A percentile compares a stretch with the other conserved stretches of the same genome.
Conservation (phyloP, 2,113 vertebrate species). For the Rhea americana region DNA sequence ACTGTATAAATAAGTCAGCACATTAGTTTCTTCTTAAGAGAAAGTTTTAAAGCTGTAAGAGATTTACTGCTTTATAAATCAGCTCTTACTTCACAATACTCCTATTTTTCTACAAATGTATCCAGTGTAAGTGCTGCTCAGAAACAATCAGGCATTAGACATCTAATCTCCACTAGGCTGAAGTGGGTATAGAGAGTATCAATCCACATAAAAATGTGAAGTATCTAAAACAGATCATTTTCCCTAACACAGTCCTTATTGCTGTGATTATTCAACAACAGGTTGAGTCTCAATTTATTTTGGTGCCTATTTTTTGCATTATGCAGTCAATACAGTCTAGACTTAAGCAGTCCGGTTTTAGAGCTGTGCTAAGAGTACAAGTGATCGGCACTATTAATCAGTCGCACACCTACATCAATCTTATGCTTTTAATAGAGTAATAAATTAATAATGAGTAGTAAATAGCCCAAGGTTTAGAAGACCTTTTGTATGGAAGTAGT, state of each 20-base stretch:
- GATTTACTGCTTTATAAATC: constrained; percentile 57
- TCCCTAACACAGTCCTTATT: neutral
- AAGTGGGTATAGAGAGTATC: neutral
- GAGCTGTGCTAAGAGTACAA: neutral
- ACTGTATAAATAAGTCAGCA: constrained; percentile 21
- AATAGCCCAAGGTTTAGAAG: neutral
- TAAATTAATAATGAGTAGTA: neutral
- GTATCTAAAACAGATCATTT: neutral
- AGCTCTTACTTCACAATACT: constrained; percentile 47
- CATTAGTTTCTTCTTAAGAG: constrained; percentile 30
- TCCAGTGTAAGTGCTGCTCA: neutral
- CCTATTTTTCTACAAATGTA: constrained; percentile 20
- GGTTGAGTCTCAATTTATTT: neutral
- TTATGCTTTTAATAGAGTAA: neutral
- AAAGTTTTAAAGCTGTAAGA: constrained; percentile 31
- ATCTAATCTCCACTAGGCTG: neutral
- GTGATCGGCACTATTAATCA: neutral
- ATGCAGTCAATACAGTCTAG: neutral
- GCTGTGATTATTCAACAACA: neutral
- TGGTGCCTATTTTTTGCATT: neutral
- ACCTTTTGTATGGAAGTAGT: neutral
- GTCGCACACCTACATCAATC: neutral
- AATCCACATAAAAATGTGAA: neutral
- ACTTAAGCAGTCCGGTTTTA: neutral
- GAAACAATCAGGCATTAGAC: neutral